These are phyloP conservation scores for Catocala nupta DNA, from an alignment of 2,888 invertebrate species.

Conservation along the genomic window DNA sequence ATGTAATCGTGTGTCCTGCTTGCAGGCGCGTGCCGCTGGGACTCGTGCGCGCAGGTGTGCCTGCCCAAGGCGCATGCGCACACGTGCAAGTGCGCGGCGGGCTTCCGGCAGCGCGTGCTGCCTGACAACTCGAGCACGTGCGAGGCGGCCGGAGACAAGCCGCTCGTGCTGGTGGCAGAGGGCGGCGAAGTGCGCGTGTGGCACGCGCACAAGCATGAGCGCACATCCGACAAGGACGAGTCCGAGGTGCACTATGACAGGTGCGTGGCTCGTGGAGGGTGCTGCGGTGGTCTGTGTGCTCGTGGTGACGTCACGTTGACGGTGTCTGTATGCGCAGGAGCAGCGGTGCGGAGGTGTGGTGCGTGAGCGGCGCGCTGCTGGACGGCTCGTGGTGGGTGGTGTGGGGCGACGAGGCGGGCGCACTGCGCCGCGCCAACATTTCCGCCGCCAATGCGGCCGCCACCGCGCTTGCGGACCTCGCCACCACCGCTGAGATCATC, in stretches of 20 bases:
- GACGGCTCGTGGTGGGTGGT: conserved; percentile 67
- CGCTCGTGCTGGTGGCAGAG: conserved; percentile 89
- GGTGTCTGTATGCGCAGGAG: conserved; percentile 35
- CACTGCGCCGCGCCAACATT: conserved; percentile 53
- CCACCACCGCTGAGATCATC: conserved; percentile 21
- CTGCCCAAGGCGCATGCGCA: conserved; percentile 81
- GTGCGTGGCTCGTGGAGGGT: too few relatives aligned
- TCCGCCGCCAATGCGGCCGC: conserved; percentile 28
- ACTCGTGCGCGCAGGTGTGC: conserved; percentile 93
- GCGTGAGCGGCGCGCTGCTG: conserved; percentile 61
- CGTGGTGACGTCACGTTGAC: too few relatives aligned
- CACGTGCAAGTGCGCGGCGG: conserved; percentile 88
- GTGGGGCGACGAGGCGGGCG: conserved; percentile 74
- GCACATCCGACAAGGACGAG: conserved; percentile 41
- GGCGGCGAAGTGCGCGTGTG: conserved; percentile 88
- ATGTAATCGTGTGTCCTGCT: not conserved
- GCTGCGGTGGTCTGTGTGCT: too few relatives aligned
- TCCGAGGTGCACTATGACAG: conserved; percentile 9
- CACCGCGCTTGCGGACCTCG: conserved; percentile 21
- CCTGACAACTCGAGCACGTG: conserved; percentile 77
- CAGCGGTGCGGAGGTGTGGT: conserved; percentile 74
- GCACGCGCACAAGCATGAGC: conserved; percentile 88
- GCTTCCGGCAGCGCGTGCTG: conserved; percentile 86
- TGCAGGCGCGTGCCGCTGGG: conserved; percentile 88
- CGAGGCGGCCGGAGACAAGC: conserved; percentile 87